phyloP scores from a whole-genome alignment of 53 echinoderm and acorn worm species.

The Apostichopus leukothele region DNA sequence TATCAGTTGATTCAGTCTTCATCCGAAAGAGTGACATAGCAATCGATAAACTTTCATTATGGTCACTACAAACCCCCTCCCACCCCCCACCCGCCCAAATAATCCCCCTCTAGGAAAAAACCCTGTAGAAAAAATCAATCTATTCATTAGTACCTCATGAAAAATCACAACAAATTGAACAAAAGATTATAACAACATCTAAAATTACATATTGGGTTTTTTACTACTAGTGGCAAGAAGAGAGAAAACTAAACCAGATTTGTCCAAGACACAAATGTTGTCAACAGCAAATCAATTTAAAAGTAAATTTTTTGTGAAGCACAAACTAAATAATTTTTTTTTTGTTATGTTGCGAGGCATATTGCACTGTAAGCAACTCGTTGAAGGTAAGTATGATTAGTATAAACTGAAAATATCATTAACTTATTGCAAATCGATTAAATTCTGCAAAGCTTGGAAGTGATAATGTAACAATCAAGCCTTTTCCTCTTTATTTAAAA shows the following conservation, averaged over 20 bases:
- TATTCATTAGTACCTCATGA: slow-evolving; percentile 8
- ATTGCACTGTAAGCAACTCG: slow-evolving; percentile 24
- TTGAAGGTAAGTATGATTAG: slow-evolving; percentile 15
- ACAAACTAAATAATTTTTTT: background rate
- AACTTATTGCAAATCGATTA: background rate
- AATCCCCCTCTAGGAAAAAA: background rate
- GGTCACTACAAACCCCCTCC: background rate
- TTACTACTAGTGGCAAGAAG: background rate
- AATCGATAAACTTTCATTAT: background rate
- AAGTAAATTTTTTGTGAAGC: background rate
- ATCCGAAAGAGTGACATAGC: too few species aligned
- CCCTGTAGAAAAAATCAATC: background rate
- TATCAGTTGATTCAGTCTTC: too few species aligned
- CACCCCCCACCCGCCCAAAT: background rate
- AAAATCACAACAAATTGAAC: slow-evolving; percentile 13
- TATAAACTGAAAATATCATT: background rate
- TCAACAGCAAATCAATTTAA: background rate
- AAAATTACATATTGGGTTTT: background rate
- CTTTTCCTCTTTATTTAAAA: too few species aligned
- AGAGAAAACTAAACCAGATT: background rate
- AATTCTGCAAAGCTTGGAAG: background rate
- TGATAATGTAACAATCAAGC: too few species aligned
- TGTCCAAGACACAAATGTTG: too few species aligned
- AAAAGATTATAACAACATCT: slow-evolving; percentile 15
- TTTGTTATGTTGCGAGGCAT: slow-evolving; percentile 12